Base-by-base conservation (phyloP, 2,797 vertebrate species). In the Rousettus madagascariensis region DNA sequence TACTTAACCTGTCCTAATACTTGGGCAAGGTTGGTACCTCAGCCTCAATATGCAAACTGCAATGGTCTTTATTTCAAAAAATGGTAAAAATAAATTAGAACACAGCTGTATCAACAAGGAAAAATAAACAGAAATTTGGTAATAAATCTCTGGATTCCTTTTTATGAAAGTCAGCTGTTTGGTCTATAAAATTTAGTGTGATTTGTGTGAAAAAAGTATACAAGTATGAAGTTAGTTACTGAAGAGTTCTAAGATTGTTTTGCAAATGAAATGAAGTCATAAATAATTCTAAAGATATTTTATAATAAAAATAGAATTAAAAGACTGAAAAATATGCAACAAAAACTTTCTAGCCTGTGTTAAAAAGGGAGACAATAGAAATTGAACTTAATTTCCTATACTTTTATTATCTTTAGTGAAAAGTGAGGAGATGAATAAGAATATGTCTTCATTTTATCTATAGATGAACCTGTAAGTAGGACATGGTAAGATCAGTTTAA, bases 251-350 rank as follows among this genome's bases (percentile, higher is more conserved):
- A 51, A 72, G 26, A 77, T 77, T n/a, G 3, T 90, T 43, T 86
- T 65, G 30, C n/a, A 94, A 92, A 78, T 57, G n/a, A 95, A 96
- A 57, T 63, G 22, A 88, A 86, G 33, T 68, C 61, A 93, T 59
- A 95, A 87, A 91, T 75, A 71, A 92, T 92, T 65, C 53, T 82
- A 79, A 90, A 92, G 17, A 8, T 90, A 75, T 51, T 69, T 93
- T 77, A 77, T 55, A 88, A 80, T 71, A 85, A 85, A 96, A 92
- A 49, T 51, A 41, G 86, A 84, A 88, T 63, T 66, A 36, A 90
- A 95, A 49, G n/a, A 22, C 33, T 95, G 13, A 91, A 95, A 96
- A 95, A 13, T 22, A 89, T 72, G 20, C n/a, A 90, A 61, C 10
- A 57, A 86, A 80, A 26, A 68, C 7, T 33, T 16, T 89, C 61